Evolutionary conservation across 2,888 invertebrate genomes (phyloP).

Genomic region (Callyntrura guangdongensis): DNA sequence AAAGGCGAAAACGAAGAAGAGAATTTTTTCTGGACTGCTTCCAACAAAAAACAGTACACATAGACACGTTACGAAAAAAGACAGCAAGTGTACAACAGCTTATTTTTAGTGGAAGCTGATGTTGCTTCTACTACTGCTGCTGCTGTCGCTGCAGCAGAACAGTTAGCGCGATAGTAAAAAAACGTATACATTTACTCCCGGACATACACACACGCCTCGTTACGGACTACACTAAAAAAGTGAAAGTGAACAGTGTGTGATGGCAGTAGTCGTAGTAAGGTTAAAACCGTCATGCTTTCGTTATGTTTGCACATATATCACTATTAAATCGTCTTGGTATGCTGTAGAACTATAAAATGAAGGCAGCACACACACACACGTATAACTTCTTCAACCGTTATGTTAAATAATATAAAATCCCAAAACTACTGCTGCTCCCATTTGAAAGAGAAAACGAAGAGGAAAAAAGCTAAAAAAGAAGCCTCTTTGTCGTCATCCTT

Average conservation of each 20-base stretch:
- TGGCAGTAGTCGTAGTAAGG: conserved; percentile 21
- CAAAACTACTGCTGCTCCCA: not conserved
- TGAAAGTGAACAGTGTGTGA: not conserved
- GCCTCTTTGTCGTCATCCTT: not conserved
- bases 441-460: not conserved
- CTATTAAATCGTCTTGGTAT: conserved; percentile 68
- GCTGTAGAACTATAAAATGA: not conserved
- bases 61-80: conserved; percentile 16
- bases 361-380: conserved; percentile 42
- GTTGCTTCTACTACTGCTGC: not conserved
- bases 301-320: conserved; percentile 76
- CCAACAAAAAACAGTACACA: conserved; percentile 51
- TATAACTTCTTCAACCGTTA: conserved; percentile 41
- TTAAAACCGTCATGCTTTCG: conserved; percentile 14
- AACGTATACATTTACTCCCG: too few relatives aligned
- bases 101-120: not conserved
- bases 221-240: not conserved
- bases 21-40: conserved; percentile 64
- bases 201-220: conserved; percentile 6
- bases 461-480: not conserved
- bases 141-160: conserved; percentile 66
- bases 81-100: not conserved
- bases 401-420: conserved; percentile 70
- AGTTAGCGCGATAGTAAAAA: not conserved
- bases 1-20: conserved; percentile 61